These are phyloP conservation scores for Liasis olivaceus DNA, from an alignment of 2,797 vertebrate genomes.

Conservation along the genomic window DNA sequence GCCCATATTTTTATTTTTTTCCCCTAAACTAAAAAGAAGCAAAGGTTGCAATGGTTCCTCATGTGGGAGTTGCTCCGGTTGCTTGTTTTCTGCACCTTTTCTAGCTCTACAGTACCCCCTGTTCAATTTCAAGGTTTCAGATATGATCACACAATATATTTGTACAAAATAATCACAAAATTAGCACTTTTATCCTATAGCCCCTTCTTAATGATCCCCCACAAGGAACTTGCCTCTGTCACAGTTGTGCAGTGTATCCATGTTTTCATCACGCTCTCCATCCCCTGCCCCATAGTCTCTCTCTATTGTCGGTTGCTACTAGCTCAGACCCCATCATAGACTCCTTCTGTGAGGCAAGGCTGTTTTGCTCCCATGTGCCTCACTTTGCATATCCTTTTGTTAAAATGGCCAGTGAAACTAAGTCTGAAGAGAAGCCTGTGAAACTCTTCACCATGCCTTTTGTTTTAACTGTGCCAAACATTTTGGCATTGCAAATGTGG, in stretches of 20 bases:
- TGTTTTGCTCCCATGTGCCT: background rate
- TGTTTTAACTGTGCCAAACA: background rate
- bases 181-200: background rate
- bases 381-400: background rate
- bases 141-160: background rate
- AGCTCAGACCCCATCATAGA: background rate
- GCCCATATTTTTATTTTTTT: background rate
- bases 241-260: background rate
- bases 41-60: background rate
- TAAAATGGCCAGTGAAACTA: background rate
- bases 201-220: background rate
- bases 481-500: background rate
- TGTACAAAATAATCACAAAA: background rate
- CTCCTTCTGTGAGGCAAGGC: background rate
- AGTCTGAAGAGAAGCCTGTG: background rate
- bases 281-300: background rate
- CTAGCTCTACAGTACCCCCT: background rate
- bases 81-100: background rate
- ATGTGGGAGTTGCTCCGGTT: too few relatives aligned
- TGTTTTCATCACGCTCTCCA: background rate
- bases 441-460: background rate
- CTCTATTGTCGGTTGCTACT: background rate
- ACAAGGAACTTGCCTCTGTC: background rate
- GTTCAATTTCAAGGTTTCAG: background rate
- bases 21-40: background rate